Base-by-base conservation (phyloP, 2,113 vertebrate genomes). In the Philantomba maxwellii region DNA sequence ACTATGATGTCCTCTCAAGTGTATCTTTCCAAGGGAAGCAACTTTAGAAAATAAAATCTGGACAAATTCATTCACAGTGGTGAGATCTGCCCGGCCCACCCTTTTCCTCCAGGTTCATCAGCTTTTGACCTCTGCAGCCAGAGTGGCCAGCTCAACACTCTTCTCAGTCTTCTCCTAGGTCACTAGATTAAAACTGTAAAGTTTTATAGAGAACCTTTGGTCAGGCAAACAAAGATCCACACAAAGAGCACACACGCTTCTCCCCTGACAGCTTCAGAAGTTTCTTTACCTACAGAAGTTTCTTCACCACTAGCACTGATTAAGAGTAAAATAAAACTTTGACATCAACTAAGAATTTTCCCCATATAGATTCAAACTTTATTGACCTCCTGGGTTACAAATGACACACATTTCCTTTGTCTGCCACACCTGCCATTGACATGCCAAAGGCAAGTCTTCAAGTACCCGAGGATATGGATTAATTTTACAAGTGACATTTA, bases 21-120 rank as follows among this genome's bases (percentile, higher is more conserved):
- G n/a, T 97, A 96, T 96, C 97, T 98, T 90, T 97, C 96, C 87
- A 97, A 98, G 98, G 98, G 98, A 98, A 98, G 97, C 91, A 96
- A 98, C 87, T 93, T 97, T 83, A 84, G 97, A 87, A 49, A 19
- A 19, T 97, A 19, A 97, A 97, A 95, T 91, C 36, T 53, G 87
- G 92, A 96, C 85, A 96, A 96, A 58, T 33, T 60, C 87, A 75
- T 96, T 96, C 95, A 94, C 97, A 96, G 97, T 87, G 96, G 95
- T 94, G 93, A 97, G 97, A 96, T 94, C 95, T 98, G 78, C 84
- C 95, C 60, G 55, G 62, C 89, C 10, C 7, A 85, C 77, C 73
- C 30, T 28, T 87, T 92, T 84, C 62, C 75, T 95, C 0, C 0
- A 95, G 96, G 96, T 49, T 87, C 62, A 0, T 66, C 84, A 1